phyloP scores from a whole-genome alignment of 2,797 vertebrate species.

The Molossus alvarezi region DNA sequence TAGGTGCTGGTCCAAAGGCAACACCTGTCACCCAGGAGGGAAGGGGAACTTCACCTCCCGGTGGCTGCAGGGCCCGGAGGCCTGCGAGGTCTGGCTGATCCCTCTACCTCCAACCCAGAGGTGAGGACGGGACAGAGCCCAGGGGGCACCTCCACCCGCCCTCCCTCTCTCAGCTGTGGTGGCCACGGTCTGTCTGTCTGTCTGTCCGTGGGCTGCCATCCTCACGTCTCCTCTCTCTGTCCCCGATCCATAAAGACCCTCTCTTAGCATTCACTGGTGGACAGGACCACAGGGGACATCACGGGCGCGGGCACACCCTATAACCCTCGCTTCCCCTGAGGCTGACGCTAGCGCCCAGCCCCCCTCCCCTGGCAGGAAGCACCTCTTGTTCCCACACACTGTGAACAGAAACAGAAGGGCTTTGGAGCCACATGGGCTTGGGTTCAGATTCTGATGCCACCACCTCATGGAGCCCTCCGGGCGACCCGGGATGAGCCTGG shows the following conservation, averaged over 20 bases:
- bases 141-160: rapidly evolving
- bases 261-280: neutral
- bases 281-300: neutral
- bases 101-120: neutral
- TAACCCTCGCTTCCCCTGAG: neutral
- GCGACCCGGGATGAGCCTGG: neutral
- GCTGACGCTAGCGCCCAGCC: rapidly evolving
- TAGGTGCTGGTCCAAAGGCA: neutral
- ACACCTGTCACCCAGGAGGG: neutral
- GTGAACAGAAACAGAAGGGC: rapidly evolving
- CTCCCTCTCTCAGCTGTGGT: neutral
- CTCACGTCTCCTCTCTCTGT: neutral
- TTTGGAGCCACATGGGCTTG: neutral
- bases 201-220: neutral
- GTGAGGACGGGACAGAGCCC: neutral
- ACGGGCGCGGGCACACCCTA: too few species aligned
- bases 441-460: neutral
- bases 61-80: neutral
- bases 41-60: rapidly evolving
- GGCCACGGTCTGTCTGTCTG: neutral
- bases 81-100: rapidly evolving
- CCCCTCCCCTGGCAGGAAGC: rapidly evolving
- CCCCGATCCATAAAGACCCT: neutral
- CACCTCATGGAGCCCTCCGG: neutral
- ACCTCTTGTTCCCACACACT: rapidly evolving